Conservation (phyloP, 23 tunicate genomes). For the Aplidium turbinatum region DNA sequence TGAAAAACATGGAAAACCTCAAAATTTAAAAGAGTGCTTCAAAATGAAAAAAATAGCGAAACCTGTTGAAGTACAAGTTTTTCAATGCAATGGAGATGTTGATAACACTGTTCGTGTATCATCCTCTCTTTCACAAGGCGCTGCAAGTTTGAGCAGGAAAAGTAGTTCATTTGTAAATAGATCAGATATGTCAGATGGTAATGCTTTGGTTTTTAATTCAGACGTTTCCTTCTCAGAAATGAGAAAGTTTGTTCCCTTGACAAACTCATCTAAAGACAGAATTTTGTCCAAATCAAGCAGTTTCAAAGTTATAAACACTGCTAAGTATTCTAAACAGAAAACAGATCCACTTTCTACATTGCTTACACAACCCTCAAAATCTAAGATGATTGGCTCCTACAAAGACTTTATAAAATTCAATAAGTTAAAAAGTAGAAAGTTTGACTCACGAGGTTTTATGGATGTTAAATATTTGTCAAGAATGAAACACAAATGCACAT, state of each 20-base stretch:
- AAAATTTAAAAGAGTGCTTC: not conserved
- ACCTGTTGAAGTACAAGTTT: not conserved
- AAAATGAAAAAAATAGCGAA: not conserved
- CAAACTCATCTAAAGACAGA: not conserved
- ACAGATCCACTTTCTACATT: not conserved
- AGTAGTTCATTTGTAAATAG: no score
- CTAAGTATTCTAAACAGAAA: not conserved
- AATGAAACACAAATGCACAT: slow-evolving; percentile 12
- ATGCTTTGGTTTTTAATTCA: no score
- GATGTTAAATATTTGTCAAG: not conserved
- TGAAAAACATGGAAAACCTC: no score
- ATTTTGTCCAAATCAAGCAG: not conserved
- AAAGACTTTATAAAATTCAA: no score
- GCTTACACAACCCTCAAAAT: not conserved
- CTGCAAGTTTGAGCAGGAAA: no score
- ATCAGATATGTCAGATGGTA: no score
- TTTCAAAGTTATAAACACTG: slow-evolving; percentile 1
- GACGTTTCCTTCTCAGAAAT: no score
- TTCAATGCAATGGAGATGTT: not conserved
- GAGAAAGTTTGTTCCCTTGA: not conserved
- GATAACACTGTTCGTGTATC: no score
- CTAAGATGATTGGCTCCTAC: no score
- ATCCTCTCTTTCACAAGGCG: no score
- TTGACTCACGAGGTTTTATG: not conserved
- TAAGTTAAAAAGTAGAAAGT: not conserved